These are phyloP conservation scores for Myotis daubentonii DNA, from an alignment of 2,797 vertebrate genomes.

Conservation along the genomic window DNA sequence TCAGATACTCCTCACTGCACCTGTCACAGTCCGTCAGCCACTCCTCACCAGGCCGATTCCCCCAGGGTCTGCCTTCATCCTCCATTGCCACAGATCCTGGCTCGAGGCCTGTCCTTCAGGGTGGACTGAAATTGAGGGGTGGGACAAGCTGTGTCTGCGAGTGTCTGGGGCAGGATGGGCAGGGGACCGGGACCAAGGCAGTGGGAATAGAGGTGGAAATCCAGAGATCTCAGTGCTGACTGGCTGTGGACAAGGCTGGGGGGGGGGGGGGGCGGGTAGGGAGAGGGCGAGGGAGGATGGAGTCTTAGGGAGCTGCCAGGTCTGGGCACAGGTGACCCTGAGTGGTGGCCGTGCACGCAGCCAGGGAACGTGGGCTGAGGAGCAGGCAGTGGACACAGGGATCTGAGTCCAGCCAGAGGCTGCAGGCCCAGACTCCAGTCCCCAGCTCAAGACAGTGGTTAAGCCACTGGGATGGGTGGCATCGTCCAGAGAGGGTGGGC, in stretches of 20 bases:
- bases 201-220: neutral
- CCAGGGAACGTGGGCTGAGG: fast-evolving
- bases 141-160: neutral
- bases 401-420: neutral
- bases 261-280: fast-evolving
- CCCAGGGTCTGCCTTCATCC: neutral
- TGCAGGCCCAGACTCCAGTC: fast-evolving
- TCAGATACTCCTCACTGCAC: neutral
- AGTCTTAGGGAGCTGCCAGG: neutral
- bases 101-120: neutral
- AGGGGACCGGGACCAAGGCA: neutral
- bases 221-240: neutral
- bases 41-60: neutral
- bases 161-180: neutral
- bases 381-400: neutral
- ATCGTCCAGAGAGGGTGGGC: too few species aligned
- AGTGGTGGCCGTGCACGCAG: fast-evolving
- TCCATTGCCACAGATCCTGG: neutral
- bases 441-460: neutral
- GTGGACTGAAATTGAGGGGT: neutral
- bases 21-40: neutral
- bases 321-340: neutral
- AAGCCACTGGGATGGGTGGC: neutral
- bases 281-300: too few species aligned
- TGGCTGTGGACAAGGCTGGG: neutral